Evolutionary conservation across 92 coral and sea anemone genomes (phyloP).

Genomic region (Phenganax stokvisi): DNA sequence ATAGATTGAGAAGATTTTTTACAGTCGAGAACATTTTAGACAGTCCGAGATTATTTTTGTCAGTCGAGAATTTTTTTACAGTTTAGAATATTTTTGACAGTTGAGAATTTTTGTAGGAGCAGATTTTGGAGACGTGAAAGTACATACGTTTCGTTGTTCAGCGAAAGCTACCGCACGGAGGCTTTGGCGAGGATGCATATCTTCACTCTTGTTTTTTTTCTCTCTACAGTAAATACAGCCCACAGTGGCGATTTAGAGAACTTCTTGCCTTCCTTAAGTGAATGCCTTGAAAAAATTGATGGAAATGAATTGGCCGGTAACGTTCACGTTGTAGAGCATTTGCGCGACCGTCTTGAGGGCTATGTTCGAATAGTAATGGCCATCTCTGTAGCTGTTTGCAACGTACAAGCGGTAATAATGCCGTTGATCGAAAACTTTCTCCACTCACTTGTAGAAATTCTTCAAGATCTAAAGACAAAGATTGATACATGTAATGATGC

Average conservation of each 20-base stretch:
- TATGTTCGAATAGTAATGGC: conserved; percentile 37
- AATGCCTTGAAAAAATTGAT: conserved; percentile 7
- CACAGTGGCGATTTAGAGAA: conserved; percentile 3
- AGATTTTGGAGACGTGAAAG: too few species aligned
- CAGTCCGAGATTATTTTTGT: too few species aligned
- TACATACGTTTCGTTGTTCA: too few species aligned
- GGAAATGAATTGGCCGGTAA: conserved; percentile 5
- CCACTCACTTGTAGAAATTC: conserved; percentile 23
- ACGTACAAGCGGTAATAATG: conserved; percentile 34
- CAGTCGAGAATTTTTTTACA: not conserved
- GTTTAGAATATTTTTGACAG: not conserved
- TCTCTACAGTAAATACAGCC: not conserved
- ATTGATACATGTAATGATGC: conserved; percentile 9
- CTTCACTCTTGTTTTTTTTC: not conserved
- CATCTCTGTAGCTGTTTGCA: conserved; percentile 24
- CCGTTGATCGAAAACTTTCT: conserved; percentile 39
- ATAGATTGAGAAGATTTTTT: too few species aligned
- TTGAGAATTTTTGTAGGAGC: not conserved
- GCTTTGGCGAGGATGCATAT: not conserved
- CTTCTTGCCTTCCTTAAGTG: not conserved
- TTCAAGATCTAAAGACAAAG: conserved; percentile 9
- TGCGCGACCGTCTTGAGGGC: conserved; percentile 27
- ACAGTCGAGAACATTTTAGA: too few species aligned
- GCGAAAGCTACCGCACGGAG: not conserved
- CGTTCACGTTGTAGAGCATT: not conserved